Conservation (phyloP, 2,113 vertebrate species). For the Gila orcuttii region DNA sequence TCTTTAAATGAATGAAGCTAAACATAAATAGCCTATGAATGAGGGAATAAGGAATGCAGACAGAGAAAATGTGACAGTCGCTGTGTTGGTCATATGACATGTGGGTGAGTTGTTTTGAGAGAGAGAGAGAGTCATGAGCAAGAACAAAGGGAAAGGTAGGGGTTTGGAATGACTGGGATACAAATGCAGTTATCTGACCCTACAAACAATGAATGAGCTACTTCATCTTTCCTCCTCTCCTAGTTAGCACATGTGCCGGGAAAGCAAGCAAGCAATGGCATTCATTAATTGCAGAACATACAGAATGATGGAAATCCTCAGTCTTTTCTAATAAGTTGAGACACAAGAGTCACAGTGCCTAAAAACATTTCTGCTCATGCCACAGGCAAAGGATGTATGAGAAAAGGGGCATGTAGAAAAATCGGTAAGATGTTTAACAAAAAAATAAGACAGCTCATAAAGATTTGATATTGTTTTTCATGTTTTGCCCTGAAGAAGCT, state of each 20-base stretch:
- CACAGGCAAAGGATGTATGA: neutral
- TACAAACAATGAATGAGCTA: neutral
- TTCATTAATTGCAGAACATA: neutral
- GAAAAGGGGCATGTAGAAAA: neutral
- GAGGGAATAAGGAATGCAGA: conserved; percentile 17
- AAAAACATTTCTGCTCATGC: neutral
- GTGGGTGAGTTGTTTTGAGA: conserved; percentile 18
- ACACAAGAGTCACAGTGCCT: too few relatives aligned
- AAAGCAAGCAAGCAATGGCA: neutral
- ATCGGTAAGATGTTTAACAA: neutral
- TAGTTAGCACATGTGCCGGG: neutral
- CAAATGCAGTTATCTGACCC: neutral
- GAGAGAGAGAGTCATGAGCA: neutral
- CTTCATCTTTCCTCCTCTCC: neutral
- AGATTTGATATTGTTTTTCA: neutral
- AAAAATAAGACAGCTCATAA: neutral
- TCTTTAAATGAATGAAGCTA: neutral
- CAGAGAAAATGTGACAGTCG: conserved; percentile 9
- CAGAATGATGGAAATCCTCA: neutral
- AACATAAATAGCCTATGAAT: conserved; percentile 16
- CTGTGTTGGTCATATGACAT: conserved; percentile 3
- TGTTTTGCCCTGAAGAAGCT: neutral
- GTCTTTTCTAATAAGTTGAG: neutral
- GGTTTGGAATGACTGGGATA: neutral
- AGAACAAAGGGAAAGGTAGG: conserved; percentile 31